Evolutionary conservation across 2,113 vertebrate species (phyloP).

Genomic region (Cephalopterus ornatus): DNA sequence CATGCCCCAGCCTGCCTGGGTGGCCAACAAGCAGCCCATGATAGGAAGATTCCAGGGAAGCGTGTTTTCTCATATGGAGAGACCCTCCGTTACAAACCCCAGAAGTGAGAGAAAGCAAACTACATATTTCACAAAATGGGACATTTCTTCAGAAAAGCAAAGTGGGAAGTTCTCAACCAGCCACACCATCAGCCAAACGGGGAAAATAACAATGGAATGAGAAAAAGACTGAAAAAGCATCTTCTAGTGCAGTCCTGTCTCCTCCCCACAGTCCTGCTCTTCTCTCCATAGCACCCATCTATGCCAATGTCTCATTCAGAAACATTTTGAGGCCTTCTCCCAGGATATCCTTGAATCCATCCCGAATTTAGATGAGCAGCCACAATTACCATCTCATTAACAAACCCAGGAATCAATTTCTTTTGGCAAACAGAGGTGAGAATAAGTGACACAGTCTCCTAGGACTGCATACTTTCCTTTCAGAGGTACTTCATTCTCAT

Average conservation of each 20-base stretch:
- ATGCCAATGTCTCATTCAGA: background rate
- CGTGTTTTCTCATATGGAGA: background rate
- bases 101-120: background rate
- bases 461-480: background rate
- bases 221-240: background rate
- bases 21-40: background rate
- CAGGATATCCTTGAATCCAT: background rate
- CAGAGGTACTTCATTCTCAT: background rate
- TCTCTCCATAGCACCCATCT: background rate
- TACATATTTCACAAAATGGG: background rate
- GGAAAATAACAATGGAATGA: background rate
- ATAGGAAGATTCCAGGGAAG: background rate
- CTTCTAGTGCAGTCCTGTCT: background rate
- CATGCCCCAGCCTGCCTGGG: background rate
- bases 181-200: background rate
- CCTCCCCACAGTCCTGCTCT: background rate
- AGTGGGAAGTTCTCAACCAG: background rate
- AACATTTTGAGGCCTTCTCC: background rate
- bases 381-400: background rate
- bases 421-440: background rate
- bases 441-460: background rate
- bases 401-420: background rate
- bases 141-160: background rate
- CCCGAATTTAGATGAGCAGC: background rate
- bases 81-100: background rate